Conservation (phyloP, 2,888 invertebrate genomes). For the Tryphoninae sp. region DNA sequence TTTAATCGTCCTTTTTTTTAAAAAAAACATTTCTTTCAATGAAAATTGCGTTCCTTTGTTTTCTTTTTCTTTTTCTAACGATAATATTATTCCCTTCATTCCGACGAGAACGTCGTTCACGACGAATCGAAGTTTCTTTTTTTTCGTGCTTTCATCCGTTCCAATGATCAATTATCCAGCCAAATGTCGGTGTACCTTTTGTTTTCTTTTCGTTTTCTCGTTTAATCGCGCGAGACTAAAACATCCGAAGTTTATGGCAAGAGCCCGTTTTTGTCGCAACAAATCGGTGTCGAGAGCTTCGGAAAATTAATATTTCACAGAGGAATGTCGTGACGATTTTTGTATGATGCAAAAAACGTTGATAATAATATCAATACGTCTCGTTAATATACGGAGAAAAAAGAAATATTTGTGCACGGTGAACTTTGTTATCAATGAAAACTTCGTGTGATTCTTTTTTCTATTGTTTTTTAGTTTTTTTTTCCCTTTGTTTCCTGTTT, state of each 20-base stretch:
- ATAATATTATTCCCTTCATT: neutral
- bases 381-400: neutral
- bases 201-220: neutral
- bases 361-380: neutral
- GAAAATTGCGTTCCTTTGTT: neutral
- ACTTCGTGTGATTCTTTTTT: neutral
- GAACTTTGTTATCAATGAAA: neutral
- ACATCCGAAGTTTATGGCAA: neutral
- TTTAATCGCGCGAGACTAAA: neutral
- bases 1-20: too few species aligned
- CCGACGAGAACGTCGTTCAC: slow-evolving; percentile 2
- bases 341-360: neutral
- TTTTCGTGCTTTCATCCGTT: slow-evolving; percentile 4
- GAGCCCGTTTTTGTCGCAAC: neutral
- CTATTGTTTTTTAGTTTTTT: too few species aligned
- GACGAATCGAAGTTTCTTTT: neutral
- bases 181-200: slow-evolving; percentile 12
- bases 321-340: slow-evolving; percentile 12
- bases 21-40: neutral
- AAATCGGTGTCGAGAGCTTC: neutral
- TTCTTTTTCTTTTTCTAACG: slow-evolving; percentile 13
- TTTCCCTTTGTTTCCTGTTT: too few species aligned
- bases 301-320: slow-evolving; percentile 4
- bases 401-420: slow-evolving; percentile 13
- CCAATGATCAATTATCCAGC: slow-evolving; percentile 20